Percentiles rank a stretch among this genome's conserved stretches.
Conservation (phyloP, 2,888 invertebrate genomes). For the Diplolepis rosae region DNA sequence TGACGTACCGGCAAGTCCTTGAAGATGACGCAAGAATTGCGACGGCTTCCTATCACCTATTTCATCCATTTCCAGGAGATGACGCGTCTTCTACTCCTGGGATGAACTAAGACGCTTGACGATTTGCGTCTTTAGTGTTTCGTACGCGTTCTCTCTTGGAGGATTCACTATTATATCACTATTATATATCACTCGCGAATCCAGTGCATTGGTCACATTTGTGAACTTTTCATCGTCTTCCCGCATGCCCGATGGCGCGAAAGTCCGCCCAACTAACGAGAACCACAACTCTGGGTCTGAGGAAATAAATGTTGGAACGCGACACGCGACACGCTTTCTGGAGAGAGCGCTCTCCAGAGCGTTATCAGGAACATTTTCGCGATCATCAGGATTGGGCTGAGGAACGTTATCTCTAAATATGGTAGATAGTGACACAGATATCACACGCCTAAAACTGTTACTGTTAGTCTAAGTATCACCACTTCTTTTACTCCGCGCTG, state of each 20-base stretch:
- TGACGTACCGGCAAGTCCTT: background rate
- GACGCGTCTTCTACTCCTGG: background rate
- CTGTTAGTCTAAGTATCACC: too few species aligned
- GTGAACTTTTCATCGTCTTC: background rate
- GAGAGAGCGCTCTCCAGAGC: too few species aligned
- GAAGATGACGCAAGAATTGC: constrained; percentile 30
- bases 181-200: background rate
- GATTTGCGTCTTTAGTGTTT: background rate
- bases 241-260: background rate
- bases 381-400: too few species aligned
- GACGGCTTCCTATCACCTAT: constrained; percentile 33
- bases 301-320: too few species aligned
- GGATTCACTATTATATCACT: too few species aligned
- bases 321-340: too few species aligned
- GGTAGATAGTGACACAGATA: too few species aligned
- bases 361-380: too few species aligned
- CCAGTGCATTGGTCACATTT: background rate
- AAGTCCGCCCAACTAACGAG: background rate
- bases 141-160: background rate
- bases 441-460: too few species aligned
- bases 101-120: background rate
- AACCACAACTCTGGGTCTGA: background rate
- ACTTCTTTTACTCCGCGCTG: too few species aligned
- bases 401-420: too few species aligned
- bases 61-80: constrained; percentile 32